Evolutionary conservation across 2,113 vertebrate species (phyloP).

Genomic region (Erpornis zantholeuca): DNA sequence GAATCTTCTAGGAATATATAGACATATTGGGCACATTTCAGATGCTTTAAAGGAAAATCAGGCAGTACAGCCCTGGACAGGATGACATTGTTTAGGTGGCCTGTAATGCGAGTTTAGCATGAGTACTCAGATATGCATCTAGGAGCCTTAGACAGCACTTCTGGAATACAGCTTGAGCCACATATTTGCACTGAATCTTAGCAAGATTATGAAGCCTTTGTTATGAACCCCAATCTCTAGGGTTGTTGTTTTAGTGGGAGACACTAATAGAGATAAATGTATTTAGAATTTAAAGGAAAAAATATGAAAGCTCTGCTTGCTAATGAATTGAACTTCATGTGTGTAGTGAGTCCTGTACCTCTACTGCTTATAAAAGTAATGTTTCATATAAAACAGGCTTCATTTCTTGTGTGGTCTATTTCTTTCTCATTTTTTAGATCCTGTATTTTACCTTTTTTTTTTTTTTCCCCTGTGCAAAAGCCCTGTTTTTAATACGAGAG

Average conservation of each 20-base stretch:
- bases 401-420: neutral
- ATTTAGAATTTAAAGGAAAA: neutral
- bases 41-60: neutral
- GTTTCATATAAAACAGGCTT: neutral
- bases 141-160: neutral
- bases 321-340: neutral
- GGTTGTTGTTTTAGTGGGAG: neutral
- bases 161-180: neutral
- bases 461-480: neutral
- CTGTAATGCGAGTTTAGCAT: neutral
- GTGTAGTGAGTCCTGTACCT: neutral
- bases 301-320: neutral
- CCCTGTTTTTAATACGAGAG: neutral
- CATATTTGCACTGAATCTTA: neutral
- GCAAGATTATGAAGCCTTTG: neutral
- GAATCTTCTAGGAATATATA: neutral
- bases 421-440: neutral
- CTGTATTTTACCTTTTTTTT: neutral
- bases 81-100: neutral
- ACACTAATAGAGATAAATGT: neutral
- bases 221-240: neutral
- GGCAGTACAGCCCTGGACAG: neutral
- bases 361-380: neutral
- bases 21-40: neutral
- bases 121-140: neutral